Evolutionary conservation across 2,888 invertebrate species (phyloP).

Genomic region (Dynastes maya): DNA sequence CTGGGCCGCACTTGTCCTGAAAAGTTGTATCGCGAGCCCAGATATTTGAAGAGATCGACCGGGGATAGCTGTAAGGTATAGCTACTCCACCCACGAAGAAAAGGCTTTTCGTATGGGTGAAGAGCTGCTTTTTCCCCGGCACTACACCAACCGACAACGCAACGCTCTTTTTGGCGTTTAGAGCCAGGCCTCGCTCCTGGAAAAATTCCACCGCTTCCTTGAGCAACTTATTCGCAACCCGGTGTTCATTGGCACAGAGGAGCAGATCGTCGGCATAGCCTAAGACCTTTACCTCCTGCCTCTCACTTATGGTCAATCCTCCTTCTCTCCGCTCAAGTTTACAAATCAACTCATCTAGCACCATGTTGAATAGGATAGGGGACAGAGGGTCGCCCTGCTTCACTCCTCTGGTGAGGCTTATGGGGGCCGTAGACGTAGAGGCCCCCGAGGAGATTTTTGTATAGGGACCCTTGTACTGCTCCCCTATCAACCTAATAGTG

Average conservation of each 20-base stretch:
- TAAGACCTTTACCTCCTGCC: conserved; percentile 29
- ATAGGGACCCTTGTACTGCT: too few relatives aligned
- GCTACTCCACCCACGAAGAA: conserved; percentile 41
- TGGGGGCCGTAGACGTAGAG: too few relatives aligned
- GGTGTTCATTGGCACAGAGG: conserved; percentile 41
- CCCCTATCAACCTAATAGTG: too few relatives aligned
- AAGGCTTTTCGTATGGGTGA: conserved; percentile 36
- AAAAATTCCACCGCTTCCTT: conserved; percentile 49
- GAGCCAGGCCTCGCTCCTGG: conserved; percentile 37
- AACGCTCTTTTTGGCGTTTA: conserved; percentile 51
- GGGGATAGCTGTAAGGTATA: conserved; percentile 46
- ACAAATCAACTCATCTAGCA: too few relatives aligned
- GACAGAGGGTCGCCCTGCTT: too few relatives aligned
- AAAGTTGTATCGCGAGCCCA: conserved; percentile 23
- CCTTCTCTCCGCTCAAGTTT: too few relatives aligned
- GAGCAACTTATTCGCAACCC: conserved; percentile 41
- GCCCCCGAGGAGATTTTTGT: too few relatives aligned
- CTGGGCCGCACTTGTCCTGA: conserved; percentile 6
- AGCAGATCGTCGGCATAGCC: conserved; percentile 57
- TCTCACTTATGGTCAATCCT: conserved; percentile 12
- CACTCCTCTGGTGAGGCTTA: too few relatives aligned
- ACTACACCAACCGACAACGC: conserved; percentile 52
- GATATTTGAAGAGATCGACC: conserved; percentile 38
- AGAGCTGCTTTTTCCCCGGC: conserved; percentile 51
- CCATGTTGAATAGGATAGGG: too few relatives aligned